Conservation (phyloP, 2,113 vertebrate genomes). For the Sinocyclocheilus grahami region DNA sequence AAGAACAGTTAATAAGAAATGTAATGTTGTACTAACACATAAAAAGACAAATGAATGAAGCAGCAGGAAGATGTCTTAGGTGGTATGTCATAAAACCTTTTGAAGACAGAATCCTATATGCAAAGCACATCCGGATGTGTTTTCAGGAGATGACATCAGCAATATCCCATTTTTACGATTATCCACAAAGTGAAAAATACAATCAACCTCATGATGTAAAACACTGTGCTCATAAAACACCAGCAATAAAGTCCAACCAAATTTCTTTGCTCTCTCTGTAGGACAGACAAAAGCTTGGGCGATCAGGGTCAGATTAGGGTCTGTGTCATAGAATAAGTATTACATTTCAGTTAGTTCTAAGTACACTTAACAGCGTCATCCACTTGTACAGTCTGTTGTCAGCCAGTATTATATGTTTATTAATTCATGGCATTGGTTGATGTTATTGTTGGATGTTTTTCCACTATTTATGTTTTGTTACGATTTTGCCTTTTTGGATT, state of each 20-base stretch:
- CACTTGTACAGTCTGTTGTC: not conserved
- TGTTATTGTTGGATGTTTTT: not conserved
- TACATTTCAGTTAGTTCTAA: not conserved
- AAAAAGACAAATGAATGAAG: not conserved
- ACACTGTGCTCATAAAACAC: not conserved
- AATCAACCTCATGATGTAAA: constrained; percentile 3
- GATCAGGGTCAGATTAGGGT: not conserved
- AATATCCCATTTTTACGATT: constrained; percentile 10
- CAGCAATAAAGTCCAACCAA: not conserved
- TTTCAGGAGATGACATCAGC: constrained; percentile 5
- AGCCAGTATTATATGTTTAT: not conserved
- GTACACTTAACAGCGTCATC: not conserved
- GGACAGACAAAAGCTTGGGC: not conserved
- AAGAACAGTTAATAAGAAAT: not conserved
- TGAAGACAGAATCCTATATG: not conserved
- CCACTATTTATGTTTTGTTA: not conserved
- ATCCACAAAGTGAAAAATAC: not conserved
- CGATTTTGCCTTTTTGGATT: not conserved
- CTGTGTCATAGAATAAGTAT: not conserved
- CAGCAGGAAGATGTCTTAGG: not conserved
- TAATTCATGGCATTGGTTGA: too few species aligned
- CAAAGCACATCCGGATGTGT: not conserved
- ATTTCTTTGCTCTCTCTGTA: not conserved
- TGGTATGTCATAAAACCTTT: not conserved
- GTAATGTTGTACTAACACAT: not conserved